phyloP scores from a whole-genome alignment of 2,888 invertebrate genomes.

The Spisula solida region DNA sequence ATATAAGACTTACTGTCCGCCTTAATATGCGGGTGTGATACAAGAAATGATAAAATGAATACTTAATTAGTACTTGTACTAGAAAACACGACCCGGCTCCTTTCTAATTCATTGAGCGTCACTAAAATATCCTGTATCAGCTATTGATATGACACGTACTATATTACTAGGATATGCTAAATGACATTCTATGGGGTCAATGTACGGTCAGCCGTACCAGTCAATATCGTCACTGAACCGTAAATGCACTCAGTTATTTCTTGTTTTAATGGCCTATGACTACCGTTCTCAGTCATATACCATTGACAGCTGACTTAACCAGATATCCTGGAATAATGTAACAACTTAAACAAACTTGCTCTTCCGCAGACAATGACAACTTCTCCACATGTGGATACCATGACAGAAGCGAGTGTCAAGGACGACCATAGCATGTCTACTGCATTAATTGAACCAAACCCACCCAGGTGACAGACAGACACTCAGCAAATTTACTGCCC shows the following conservation, averaged over 20 bases:
- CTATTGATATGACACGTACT: constrained; percentile 3
- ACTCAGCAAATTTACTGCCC: too few species aligned
- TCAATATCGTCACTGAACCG: background rate
- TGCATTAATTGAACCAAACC: too few species aligned
- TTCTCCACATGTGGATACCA: too few species aligned
- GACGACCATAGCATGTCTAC: too few species aligned
- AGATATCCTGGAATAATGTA: too few species aligned
- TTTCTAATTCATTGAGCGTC: background rate
- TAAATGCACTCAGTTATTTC: background rate
- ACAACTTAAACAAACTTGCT: too few species aligned
- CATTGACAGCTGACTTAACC: too few species aligned
- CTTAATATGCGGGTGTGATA: constrained; percentile 13
- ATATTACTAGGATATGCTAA: background rate
- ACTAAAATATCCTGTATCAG: background rate
- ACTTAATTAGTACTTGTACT: background rate
- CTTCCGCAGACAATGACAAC: too few species aligned
- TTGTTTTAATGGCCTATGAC: background rate
- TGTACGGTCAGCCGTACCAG: background rate
- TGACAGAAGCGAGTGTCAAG: too few species aligned
- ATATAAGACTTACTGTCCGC: constrained; percentile 9
- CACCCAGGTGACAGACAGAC: too few species aligned
- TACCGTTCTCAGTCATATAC: too few species aligned
- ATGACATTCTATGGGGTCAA: background rate
- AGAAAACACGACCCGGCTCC: background rate
- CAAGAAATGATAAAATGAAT: background rate